A percentile compares a stretch with the other conserved stretches of the same genome.
phyloP scores from a whole-genome alignment of 92 coral and sea anemone species.

The Phymanthus crucifer region DNA sequence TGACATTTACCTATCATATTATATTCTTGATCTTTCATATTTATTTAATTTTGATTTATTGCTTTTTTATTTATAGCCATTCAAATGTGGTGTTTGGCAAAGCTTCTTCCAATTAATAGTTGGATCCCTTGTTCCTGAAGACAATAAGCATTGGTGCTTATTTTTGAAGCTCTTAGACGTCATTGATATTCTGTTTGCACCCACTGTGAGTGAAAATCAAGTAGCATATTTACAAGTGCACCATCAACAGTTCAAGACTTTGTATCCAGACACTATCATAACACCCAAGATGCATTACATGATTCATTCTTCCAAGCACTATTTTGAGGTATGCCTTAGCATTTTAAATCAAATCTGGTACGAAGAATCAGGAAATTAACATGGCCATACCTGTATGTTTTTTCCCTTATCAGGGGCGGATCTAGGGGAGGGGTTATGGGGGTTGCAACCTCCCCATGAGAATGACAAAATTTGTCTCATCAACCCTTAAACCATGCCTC shows the following conservation, averaged over 20 bases:
- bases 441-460: no score
- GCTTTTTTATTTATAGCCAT: constrained; percentile 37
- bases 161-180: constrained; percentile 43
- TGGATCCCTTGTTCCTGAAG: constrained; percentile 55
- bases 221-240: constrained; percentile 65
- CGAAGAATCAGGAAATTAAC: no score
- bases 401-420: no score
- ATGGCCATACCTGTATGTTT: no score
- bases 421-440: no score
- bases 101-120: constrained; percentile 50
- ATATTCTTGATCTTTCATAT: no score
- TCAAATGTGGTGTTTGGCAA: constrained; percentile 74
- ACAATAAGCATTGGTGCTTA: constrained; percentile 51
- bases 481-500: no score
- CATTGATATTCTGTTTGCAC: constrained; percentile 63
- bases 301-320: constrained; percentile 69
- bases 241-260: constrained; percentile 32
- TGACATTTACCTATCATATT: no score
- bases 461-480: no score
- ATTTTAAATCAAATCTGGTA: no score
- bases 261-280: constrained; percentile 26
- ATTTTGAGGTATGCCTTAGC: constrained; percentile 59
- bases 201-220: constrained; percentile 41
- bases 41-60: not conserved
- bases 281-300: constrained; percentile 69